Evolutionary conservation across 2,888 invertebrate genomes (phyloP), one percentile per base, ranked within the genome.

Genomic region (Celastrina argiolus): DNA sequence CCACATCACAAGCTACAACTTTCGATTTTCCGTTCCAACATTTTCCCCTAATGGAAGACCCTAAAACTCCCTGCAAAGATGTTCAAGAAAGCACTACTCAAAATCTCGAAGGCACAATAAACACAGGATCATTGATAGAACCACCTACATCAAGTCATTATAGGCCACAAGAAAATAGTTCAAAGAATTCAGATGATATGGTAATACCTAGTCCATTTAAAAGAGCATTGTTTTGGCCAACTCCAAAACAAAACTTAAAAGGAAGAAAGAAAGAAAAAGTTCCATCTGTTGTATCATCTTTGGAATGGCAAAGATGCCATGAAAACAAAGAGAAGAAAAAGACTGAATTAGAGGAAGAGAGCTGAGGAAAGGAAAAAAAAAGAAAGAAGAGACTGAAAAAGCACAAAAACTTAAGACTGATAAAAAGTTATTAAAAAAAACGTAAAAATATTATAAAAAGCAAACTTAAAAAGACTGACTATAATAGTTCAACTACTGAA

Each of bases 221-320:
- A 71, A 70, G 70, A 68, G 68, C 71, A 56, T 69, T 71, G 69
- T 71, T 71, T 69, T 71, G 69, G 71, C 70, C 69, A 68, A 70
- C 71, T 56, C 71, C 69, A 67, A 69, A 70, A 69, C 65, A 71
- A 64, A 70, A 70, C 67, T 70, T 68, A 64, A 71, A 69, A 69
- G 26, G 61, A 70, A 68, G 69, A 45, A 68, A 39, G 68, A 70
- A 69, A 69, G 66, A 68, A 67, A 69, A 67, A 69, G 56, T 67
- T 18, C 67, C 71, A 31, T 68, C 66, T 67, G 65, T 65, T 58
- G 41, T 65, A 41, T 58, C 56, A 16, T 65, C 65, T 2, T 28
- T 42, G 42, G 41, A 58, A 58, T 65, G 65, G 58, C 65, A 65
- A 65, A 41, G 26, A 65, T 65, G 58, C 41, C 16, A 58, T 41